Base-by-base conservation (phyloP, 2,113 vertebrate genomes). In the Ibidorhyncha struthersii region DNA sequence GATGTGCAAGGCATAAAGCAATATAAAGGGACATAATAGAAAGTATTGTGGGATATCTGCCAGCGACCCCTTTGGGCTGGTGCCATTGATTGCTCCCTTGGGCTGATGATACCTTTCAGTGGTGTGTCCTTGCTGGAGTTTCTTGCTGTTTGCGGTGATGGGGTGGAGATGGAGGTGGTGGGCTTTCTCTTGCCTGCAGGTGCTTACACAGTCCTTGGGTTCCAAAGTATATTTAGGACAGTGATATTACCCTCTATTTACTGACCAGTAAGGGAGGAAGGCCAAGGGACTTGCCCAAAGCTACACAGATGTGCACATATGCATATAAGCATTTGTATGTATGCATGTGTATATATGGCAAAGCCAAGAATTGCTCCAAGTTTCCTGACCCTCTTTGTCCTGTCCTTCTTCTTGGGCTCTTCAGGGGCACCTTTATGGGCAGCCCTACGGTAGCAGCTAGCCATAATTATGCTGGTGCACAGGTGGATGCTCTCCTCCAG, bases 391-490 rank as follows among this genome's bases (percentile, higher is more conserved):
- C 22, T 14, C 10, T 78, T 86, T 84, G 34, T 70, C 25, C 10
- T 56, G 7, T 45, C 16, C 29, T 58, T 1, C 49, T 80, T 67
- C 26, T 29, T 71, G 52, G 18, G 8, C 29, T 47, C 8, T 71
- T 71, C 59, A 25, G 13, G 43, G 38, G 10, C 18, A 84, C 47
- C 7, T 80, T 58, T 65, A 13, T 59, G 58, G 41, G 26, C 71
- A 90, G 74, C n/a, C 26, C n/a, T 43, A 0, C 14, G 53, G 43
- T 15, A 58, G 62, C 52, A 65, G 26, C 5, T 45, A 41, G 62
- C 38, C 5, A 2, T 22, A 27, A 15, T 36, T 2, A 1, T 45
- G 1, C 25, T 1, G 9, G 49, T 73, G 41, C n/a, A 5, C 38
- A 23, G 58, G 22, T 30, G 41, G 6, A 6, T 62, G 27, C 19